Evolutionary conservation across 2,888 invertebrate species (phyloP).

Genomic region (Rhagonycha fulva): DNA sequence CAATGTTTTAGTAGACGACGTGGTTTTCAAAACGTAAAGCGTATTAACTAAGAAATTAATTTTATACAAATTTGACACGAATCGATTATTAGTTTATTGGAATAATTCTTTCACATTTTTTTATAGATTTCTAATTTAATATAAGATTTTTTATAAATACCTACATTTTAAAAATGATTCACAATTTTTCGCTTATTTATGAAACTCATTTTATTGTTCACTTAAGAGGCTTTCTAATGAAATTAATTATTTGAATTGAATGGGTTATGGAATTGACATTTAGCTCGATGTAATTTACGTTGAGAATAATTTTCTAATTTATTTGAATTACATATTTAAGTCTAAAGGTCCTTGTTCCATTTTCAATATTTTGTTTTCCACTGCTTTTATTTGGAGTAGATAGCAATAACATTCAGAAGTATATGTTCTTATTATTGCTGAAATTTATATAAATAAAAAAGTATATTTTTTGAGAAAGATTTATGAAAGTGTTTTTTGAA

Average conservation of each 20-base stretch:
- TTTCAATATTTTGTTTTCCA: neutral
- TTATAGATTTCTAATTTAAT: neutral
- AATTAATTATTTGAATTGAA: constrained; percentile 2
- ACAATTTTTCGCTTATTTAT: neutral
- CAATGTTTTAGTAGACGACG: neutral
- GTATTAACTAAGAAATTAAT: neutral
- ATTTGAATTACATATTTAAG: neutral
- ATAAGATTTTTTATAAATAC: neutral
- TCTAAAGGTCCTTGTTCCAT: neutral
- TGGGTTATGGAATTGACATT: constrained; percentile 1
- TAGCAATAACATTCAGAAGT: neutral
- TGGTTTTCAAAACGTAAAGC: neutral
- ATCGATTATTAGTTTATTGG: neutral
- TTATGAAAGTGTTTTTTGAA: neutral
- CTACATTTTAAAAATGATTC: neutral
- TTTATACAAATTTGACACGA: neutral
- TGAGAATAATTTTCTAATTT: neutral
- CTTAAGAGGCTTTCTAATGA: neutral
- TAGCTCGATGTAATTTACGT: neutral
- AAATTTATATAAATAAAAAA: neutral
- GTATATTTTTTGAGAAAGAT: neutral
- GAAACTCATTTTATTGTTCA: neutral
- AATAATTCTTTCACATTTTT: neutral
- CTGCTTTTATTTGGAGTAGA: neutral
- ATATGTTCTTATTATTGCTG: neutral